A percentile compares a stretch with the other conserved stretches of the same genome.
phyloP scores from a whole-genome alignment of 2,888 invertebrate species.

The Macaria notata region DNA sequence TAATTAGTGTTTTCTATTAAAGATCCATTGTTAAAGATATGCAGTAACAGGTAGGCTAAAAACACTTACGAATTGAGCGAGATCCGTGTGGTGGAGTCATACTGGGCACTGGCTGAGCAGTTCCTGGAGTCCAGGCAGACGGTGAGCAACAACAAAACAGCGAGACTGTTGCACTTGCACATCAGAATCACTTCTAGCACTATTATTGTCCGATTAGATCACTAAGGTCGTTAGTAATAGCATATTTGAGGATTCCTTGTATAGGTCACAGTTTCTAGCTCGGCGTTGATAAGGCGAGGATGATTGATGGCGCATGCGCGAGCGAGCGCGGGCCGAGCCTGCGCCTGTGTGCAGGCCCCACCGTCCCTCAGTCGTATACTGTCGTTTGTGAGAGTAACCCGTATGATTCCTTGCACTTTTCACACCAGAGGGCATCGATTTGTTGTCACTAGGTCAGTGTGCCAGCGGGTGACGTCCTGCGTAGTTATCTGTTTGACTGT shows the following conservation, averaged over 20 bases:
- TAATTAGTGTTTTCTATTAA: too few relatives aligned
- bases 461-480: constrained; percentile 37
- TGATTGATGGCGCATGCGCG: constrained; percentile 54
- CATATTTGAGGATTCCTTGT: constrained; percentile 25
- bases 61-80: constrained; percentile 71
- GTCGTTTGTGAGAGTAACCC: constrained; percentile 31
- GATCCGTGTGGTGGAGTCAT: constrained; percentile 65
- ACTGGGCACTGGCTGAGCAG: constrained; percentile 68
- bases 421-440: constrained; percentile 65
- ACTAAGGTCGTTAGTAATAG: constrained; percentile 20
- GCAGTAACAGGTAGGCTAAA: constrained; percentile 1
- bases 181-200: constrained; percentile 65
- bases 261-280: constrained; percentile 32
- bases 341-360: constrained; percentile 48
- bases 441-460: constrained; percentile 62
- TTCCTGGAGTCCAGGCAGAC: constrained; percentile 70
- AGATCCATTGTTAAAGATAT: too few relatives aligned
- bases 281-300: constrained; percentile 48
- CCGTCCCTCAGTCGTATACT: constrained; percentile 26
- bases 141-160: constrained; percentile 60
- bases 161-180: constrained; percentile 64
- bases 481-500: constrained; percentile 15
- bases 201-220: constrained; percentile 29
- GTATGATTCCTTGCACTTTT: constrained; percentile 32
- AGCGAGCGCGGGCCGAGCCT: constrained; percentile 49